Percentiles rank a stretch among this genome's conserved stretches.
phyloP scores from a whole-genome alignment of 2,797 vertebrate species.

The Amblyopsis hoosieri region DNA sequence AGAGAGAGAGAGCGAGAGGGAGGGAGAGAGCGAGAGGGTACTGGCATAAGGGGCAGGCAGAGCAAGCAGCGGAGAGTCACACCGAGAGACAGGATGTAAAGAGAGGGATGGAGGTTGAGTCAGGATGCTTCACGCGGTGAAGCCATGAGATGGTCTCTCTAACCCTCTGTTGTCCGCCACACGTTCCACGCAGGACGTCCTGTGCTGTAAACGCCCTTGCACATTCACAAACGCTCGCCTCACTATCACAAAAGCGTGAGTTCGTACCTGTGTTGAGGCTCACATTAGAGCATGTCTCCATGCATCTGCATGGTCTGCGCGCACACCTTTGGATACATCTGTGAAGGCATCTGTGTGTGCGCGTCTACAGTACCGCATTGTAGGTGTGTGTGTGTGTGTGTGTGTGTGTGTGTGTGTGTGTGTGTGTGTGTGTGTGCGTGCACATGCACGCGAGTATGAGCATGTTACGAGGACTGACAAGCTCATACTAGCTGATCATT shows the following conservation, averaged over 20 bases:
- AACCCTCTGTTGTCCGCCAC: neutral
- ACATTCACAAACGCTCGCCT: neutral
- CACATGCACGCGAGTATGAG: neutral
- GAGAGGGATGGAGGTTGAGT: neutral
- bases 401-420: neutral
- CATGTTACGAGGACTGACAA: neutral
- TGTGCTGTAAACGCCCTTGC: neutral
- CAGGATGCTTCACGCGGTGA: neutral
- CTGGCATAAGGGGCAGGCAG: neutral
- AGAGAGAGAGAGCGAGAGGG: neutral
- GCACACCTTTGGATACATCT: neutral
- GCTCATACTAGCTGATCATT: neutral
- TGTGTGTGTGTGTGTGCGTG: neutral
- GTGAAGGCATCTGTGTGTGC: neutral
- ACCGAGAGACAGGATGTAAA: neutral
- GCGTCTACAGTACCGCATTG: neutral
- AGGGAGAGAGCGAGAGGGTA: neutral
- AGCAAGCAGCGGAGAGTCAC: no score
- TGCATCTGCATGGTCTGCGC: neutral
- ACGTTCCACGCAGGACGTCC: neutral
- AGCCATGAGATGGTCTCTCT: neutral
- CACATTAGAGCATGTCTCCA: neutral
- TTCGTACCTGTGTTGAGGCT: neutral
- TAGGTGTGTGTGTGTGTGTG: neutral
- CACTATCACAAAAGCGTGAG: neutral